These are phyloP conservation scores for Diploscapter pachys DNA, from an alignment of 1,140 invertebrate species.

Conservation along the genomic window DNA sequence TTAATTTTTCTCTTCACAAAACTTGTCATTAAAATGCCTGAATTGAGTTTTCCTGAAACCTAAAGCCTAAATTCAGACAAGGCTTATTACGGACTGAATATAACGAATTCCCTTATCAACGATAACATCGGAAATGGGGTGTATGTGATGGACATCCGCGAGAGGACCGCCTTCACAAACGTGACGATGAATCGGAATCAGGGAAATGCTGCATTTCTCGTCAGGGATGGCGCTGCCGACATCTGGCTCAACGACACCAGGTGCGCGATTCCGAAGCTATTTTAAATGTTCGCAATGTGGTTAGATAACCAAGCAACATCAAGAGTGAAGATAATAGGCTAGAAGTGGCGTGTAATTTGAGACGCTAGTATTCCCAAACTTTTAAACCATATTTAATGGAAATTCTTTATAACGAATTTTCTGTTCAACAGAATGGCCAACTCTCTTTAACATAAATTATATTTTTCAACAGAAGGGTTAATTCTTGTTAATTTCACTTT, in stretches of 20 bases:
- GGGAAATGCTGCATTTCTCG: conserved; percentile 73
- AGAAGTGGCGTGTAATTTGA: neutral
- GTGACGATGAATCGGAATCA: conserved; percentile 82
- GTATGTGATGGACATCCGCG: conserved; percentile 45
- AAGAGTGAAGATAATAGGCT: neutral
- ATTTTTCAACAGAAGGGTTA: too few relatives aligned
- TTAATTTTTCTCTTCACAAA: neutral
- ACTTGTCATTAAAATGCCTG: neutral
- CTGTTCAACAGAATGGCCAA: too few relatives aligned
- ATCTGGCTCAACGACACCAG: conserved; percentile 71
- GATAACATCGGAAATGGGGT: conserved; percentile 86
- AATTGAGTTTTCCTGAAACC: neutral
- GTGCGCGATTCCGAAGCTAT: neutral
- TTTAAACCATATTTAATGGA: too few relatives aligned
- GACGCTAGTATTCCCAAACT: too few relatives aligned
- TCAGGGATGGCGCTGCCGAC: conserved; percentile 76
- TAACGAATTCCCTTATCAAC: conserved; percentile 80
- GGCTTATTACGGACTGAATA: conserved; percentile 72
- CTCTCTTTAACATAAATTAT: too few relatives aligned
- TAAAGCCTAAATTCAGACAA: conserved; percentile 44
- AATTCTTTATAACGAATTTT: too few relatives aligned
- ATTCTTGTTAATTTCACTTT: too few relatives aligned
- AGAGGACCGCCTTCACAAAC: conserved; percentile 48
- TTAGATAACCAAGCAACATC: neutral
- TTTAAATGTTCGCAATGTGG: neutral